Conservation (phyloP, 2,888 invertebrate species). For the Nephrotoma appendiculata region DNA sequence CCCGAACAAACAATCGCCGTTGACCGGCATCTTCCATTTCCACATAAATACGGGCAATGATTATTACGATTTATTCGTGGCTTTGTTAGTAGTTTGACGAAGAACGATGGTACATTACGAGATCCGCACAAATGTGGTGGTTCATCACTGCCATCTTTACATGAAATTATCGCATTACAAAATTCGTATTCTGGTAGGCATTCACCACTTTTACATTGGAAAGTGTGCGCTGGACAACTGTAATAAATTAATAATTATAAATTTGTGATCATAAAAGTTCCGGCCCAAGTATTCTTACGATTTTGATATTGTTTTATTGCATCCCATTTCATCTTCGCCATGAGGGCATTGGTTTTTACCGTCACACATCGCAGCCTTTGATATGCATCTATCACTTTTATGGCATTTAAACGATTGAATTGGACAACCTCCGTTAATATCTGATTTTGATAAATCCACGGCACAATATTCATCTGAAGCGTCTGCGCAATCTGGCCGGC, state of each 20-base stretch:
- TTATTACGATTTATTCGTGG: constrained; percentile 14
- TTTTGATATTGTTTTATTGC: constrained; percentile 41
- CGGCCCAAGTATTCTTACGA: constrained; percentile 25
- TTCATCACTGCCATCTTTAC: constrained; percentile 82
- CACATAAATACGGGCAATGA: constrained; percentile 68
- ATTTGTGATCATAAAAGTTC: neutral
- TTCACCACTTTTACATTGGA: constrained; percentile 72
- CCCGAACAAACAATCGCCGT: constrained; percentile 84
- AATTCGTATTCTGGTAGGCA: constrained; percentile 83
- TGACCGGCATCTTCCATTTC: constrained; percentile 75
- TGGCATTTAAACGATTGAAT: constrained; percentile 57
- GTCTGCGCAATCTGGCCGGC: constrained; percentile 65
- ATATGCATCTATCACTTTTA: constrained; percentile 55
- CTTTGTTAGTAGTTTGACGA: constrained; percentile 23
- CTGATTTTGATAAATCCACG: constrained; percentile 22
- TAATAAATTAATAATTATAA: neutral
- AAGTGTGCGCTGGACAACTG: constrained; percentile 65
- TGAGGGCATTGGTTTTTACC: constrained; percentile 60
- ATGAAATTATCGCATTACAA: constrained; percentile 77
- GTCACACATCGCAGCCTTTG: constrained; percentile 67
- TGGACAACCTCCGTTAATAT: constrained; percentile 40
- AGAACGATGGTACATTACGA: constrained; percentile 31
- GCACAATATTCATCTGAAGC: constrained; percentile 75
- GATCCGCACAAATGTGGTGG: constrained; percentile 57
- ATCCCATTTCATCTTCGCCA: constrained; percentile 62